Percentiles rank a stretch among this genome's conserved stretches.
These are phyloP conservation scores for Torymus tubicola DNA, from an alignment of 2,888 invertebrate species.

Conservation along the genomic window DNA sequence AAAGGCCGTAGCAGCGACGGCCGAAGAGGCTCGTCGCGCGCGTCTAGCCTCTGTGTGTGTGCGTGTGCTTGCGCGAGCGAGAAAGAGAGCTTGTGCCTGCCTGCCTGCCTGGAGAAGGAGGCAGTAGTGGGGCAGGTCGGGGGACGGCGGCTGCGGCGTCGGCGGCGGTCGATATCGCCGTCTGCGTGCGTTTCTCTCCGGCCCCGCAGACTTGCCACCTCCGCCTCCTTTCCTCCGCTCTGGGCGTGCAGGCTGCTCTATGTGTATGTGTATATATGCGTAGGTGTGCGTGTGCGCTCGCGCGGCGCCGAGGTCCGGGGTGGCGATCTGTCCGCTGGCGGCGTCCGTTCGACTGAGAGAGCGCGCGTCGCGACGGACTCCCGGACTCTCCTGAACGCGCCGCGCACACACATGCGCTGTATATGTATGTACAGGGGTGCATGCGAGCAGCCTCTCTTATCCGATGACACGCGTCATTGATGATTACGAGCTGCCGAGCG, in stretches of 20 bases:
- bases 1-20: not conserved
- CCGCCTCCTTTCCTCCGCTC: slow-evolving; percentile 61
- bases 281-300: not conserved
- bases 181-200: slow-evolving; percentile 77
- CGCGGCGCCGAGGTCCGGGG: slow-evolving; percentile 17
- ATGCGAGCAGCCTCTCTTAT: slow-evolving; percentile 21
- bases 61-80: not conserved
- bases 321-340: slow-evolving; percentile 13
- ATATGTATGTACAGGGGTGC: not conserved
- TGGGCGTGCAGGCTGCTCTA: not conserved
- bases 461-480: slow-evolving; percentile 56
- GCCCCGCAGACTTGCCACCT: slow-evolving; percentile 66
- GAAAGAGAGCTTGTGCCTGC: not conserved
- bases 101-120: slow-evolving; percentile 42
- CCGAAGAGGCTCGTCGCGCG: too few species aligned
- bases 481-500: slow-evolving; percentile 42
- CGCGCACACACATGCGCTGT: not conserved
- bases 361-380: slow-evolving; percentile 6
- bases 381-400: too few species aligned
- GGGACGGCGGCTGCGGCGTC: slow-evolving; percentile 80
- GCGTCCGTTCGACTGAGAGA: slow-evolving; percentile 35
- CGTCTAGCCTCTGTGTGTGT: not conserved
- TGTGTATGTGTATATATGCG: not conserved
- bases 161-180: slow-evolving; percentile 83
- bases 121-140: slow-evolving; percentile 61